phyloP scores from a whole-genome alignment of 2,113 vertebrate species.

The Passerina amoena region DNA sequence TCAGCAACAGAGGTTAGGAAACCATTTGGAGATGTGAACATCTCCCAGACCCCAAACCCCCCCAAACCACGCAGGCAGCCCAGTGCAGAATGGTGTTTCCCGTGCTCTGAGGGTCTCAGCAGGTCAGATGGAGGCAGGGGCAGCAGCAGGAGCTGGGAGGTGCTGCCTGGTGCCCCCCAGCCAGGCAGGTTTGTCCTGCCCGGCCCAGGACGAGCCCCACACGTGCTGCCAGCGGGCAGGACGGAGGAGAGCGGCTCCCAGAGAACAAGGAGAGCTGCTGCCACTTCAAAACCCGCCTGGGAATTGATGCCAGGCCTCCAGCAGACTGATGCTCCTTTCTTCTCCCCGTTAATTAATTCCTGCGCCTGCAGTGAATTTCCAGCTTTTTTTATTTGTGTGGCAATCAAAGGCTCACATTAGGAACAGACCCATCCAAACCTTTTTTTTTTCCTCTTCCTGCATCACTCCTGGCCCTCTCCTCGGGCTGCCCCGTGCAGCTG shows the following conservation, averaged over 20 bases:
- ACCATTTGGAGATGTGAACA: background rate
- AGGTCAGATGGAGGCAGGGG: background rate
- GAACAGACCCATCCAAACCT: slow-evolving; percentile 1
- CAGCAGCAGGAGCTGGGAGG: background rate
- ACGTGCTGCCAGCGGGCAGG: background rate
- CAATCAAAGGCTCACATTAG: slow-evolving; percentile 45
- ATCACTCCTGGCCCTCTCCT: background rate
- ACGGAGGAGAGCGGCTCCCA: background rate
- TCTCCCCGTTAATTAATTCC: slow-evolving; percentile 58
- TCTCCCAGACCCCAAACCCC: background rate
- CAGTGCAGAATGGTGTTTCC: accelerated
- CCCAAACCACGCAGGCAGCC: accelerated
- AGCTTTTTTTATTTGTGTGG: background rate
- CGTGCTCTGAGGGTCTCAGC: accelerated
- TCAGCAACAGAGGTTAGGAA: background rate
- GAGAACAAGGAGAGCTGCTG: background rate
- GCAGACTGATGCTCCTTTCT: slow-evolving; percentile 55
- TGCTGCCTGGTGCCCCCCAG: accelerated
- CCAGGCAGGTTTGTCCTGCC: background rate
- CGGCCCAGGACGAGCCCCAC: accelerated
- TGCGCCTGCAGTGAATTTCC: slow-evolving; percentile 54
- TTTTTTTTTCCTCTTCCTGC: background rate
- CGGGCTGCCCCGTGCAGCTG: background rate
- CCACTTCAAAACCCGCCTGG: slow-evolving; percentile 7
- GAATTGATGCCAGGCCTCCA: slow-evolving; percentile 57